Percentiles rank a stretch among this genome's conserved stretches.
Evolutionary conservation across 2,113 vertebrate genomes (phyloP).

Genomic region (Baryphthengus martii): DNA sequence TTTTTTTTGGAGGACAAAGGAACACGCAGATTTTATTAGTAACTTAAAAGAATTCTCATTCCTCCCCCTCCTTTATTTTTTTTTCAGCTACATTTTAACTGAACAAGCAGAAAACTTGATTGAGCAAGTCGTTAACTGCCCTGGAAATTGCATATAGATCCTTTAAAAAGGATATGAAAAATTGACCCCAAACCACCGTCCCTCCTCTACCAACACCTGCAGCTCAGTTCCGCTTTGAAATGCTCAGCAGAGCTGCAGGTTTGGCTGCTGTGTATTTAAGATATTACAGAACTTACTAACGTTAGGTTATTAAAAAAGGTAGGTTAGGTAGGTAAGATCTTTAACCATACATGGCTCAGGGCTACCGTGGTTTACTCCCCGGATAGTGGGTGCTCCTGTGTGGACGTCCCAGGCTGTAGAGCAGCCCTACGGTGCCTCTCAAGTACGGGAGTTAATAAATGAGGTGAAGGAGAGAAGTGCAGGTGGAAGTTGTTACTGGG

Average conservation of each 20-base stretch:
- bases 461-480: neutral
- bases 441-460: neutral
- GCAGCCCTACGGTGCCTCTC: neutral
- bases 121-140: neutral
- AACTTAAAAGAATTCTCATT: neutral
- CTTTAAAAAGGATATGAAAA: neutral
- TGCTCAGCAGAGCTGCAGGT: neutral
- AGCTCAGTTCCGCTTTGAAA: neutral
- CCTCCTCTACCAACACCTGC: neutral
- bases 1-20: neutral
- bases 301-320: neutral
- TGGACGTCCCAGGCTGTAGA: neutral
- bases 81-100: neutral
- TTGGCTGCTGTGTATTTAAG: neutral
- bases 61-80: neutral
- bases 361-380: neutral
- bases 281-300: neutral
- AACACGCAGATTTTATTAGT: neutral
- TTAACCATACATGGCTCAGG: neutral
- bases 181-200: neutral
- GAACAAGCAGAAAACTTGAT: neutral
- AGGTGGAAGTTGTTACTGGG: neutral
- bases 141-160: neutral
- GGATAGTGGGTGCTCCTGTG: neutral
- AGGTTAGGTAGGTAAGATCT: neutral